phyloP scores from a whole-genome alignment of 1,140 invertebrate species.

The Hyposmocoma kahamanoa region DNA sequence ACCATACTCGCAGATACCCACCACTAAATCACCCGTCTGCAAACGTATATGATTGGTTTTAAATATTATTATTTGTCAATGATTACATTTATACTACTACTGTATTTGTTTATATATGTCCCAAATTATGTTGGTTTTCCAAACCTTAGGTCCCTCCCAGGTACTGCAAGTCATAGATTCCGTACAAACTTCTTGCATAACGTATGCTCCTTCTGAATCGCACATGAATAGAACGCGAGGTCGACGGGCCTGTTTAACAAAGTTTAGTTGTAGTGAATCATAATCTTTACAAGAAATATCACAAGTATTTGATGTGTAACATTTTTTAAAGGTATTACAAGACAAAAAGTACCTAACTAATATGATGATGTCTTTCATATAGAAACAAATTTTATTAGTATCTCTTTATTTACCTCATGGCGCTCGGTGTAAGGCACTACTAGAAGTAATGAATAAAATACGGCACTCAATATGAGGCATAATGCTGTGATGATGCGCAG shows the following conservation, averaged over 20 bases:
- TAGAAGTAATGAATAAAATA: constrained; percentile 80
- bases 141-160: constrained; percentile 77
- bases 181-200: constrained; percentile 81
- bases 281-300: no score
- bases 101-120: no score
- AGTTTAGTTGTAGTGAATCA: no score
- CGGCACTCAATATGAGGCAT: constrained; percentile 78
- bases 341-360: no score
- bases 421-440: constrained; percentile 77
- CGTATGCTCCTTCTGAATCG: constrained; percentile 76
- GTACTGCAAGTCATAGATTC: constrained; percentile 76
- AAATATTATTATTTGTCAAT: no score
- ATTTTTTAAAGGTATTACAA: no score
- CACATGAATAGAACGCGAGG: constrained; percentile 81
- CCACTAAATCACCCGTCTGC: constrained; percentile 52
- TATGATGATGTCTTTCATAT: no score
- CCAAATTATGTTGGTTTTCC: constrained; percentile 5
- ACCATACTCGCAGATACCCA: constrained; percentile 54
- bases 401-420: constrained; percentile 46
- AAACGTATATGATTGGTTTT: no score
- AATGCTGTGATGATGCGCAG: constrained; percentile 80
- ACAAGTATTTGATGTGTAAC: no score
- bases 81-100: no score
- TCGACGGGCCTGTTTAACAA: constrained; percentile 70
- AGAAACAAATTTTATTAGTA: no score